phyloP scores from a whole-genome alignment of 2,888 invertebrate genomes.

The Lydus trimaculatus region DNA sequence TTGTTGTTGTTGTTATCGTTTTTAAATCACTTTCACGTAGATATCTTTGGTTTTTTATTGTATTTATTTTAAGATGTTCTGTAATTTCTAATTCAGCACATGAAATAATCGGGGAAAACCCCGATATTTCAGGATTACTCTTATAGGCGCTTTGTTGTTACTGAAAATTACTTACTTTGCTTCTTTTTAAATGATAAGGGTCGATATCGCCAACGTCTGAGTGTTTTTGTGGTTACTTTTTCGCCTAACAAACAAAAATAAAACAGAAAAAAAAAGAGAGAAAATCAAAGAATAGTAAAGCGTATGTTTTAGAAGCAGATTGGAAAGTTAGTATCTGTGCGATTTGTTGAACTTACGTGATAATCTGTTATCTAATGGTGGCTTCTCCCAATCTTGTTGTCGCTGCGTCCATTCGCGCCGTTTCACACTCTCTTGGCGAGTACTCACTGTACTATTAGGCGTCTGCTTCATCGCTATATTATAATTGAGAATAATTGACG shows the following conservation, averaged over 20 bases:
- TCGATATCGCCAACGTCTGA: constrained; percentile 19
- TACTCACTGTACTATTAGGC: constrained; percentile 57
- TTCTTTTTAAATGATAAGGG: constrained; percentile 25
- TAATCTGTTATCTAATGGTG: constrained; percentile 60
- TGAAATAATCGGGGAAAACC: background rate
- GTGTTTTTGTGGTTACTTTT: constrained; percentile 16
- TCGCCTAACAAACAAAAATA: constrained; percentile 17
- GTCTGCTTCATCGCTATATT: constrained; percentile 55
- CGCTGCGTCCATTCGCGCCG: constrained; percentile 56
- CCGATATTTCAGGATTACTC: background rate
- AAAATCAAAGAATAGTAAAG: constrained; percentile 9
- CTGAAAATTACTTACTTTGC: constrained; percentile 21
- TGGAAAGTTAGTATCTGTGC: background rate
- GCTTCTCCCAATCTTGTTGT: constrained; percentile 58
- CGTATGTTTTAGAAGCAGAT: constrained; percentile 15
- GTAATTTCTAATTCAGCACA: background rate
- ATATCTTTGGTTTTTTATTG: background rate
- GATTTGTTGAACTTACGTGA: constrained; percentile 58
- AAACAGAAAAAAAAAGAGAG: constrained; percentile 1
- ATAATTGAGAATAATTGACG: background rate
- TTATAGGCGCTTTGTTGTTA: background rate
- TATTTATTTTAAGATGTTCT: background rate
- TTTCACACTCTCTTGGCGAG: constrained; percentile 53
- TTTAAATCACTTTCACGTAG: background rate
- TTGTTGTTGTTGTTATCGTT: background rate